Evolutionary conservation across 2,888 invertebrate genomes (phyloP), one percentile per base, ranked within the genome.

Genomic region (Dromius quadrimaculatus): DNA sequence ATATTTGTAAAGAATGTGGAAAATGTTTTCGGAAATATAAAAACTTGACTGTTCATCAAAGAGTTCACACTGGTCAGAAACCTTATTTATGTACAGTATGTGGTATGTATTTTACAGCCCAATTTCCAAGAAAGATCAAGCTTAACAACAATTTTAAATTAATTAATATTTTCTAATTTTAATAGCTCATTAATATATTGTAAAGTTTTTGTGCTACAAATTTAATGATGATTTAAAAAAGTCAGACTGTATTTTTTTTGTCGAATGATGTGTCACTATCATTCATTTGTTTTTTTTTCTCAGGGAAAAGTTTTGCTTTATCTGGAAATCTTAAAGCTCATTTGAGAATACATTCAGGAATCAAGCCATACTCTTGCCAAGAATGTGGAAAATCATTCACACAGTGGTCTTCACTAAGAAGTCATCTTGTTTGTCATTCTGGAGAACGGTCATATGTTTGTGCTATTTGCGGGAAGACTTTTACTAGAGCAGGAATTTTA

Each of bases 1-100:
- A 62, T 22, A 28, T 41, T 0, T 71, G 71, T 41, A 71, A 66
- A 54, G 54, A 68, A 34, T 71, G 71, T 38, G 71, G 71, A 6
- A 71, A 54, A 50, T 54, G 36, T 54, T 50, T 54, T 11, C 36
- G 11, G 22, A 28, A 34, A 13, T 50, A 50, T 15, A 47, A 36
- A 17, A 64, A 47, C 19, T 32, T 47, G n/a, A 13, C 32, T 11
- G n/a, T 50, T 11, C 64, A 64, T 50, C 17, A 45, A 11, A 36
- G 19, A 38, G 19, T 66, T 1, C 66, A 66, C 22, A 62, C 62
- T 0, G 71, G 64, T 9, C 41, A 62, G 19, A 59, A 47, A 47
- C 66, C 66, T 0, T 61, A 71, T 47, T 41, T 62, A 38, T 71
- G 71, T 20, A 59, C 66, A 13, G 62, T 50, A 9, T 71, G 71